Evolutionary conservation across 2,888 invertebrate genomes (phyloP), one percentile per base, ranked within the genome.

Genomic region (Cheilosia vernalis): DNA sequence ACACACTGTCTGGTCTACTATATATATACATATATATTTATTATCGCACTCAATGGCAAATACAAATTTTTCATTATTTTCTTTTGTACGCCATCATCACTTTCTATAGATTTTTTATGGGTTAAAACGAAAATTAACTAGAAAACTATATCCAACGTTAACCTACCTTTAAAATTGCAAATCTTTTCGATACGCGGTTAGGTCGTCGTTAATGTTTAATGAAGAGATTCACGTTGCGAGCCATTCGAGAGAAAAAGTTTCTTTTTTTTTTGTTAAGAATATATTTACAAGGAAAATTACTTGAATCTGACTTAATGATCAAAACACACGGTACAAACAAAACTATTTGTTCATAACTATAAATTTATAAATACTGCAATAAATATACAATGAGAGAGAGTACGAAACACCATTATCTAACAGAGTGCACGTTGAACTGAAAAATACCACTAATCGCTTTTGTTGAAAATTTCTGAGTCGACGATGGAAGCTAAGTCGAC

Each of bases 11-110:
- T 40, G 4, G 37, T 37, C 37, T 37, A 37, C 37, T 51, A 69
- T 53, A 60, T 53, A 60, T 56, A 67, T 61, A 84, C 60, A 70
- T 67, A 69, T n/a, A 17, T 55, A 21, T 55, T 63, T 69, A 56
- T 84, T 69, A 80, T 79, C 63, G 64, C 83, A 84, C 79, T 84
- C 69, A 79, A 84, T 74, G 79, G 83, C 64, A 73, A 79, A 79
- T 76, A 73, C 83, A 74, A 79, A 61, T 53, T 69, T 55, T 67
- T 42, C 19, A 21, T 60, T 55, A 63, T 70, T 72, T 69, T 64
- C 81, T 79, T 84, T 83, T 84, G 73, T 74, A 77, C 61, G 56
- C 81, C 63, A 81, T 37, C 37, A 37, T 40, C 42, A 61, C 56
- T 47, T 63, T 63, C 63, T 47, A 47, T 49, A 15, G 7, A 37